A percentile compares a stretch with the other conserved stretches of the same genome.
phyloP scores from a whole-genome alignment of 1,140 invertebrate species.

The Chymomyza costata region DNA sequence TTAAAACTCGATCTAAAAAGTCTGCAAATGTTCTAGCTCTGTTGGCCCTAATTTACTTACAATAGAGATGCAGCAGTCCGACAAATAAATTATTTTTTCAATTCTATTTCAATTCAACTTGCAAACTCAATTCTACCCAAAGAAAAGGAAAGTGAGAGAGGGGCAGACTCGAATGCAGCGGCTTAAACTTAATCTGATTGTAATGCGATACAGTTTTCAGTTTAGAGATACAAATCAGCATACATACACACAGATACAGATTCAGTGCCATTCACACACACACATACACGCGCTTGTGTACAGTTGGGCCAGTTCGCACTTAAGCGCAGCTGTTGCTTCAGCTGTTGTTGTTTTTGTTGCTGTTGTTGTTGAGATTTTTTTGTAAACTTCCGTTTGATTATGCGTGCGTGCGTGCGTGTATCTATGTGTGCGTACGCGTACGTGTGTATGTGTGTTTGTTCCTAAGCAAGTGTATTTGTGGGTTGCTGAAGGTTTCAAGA shows the following conservation, averaged over 20 bases:
- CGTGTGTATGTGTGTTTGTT: conserved; percentile 5
- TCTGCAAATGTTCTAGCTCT: conserved; percentile 9
- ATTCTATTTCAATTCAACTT: conserved; percentile 61
- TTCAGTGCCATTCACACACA: conserved; percentile 10
- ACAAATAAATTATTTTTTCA: conserved; percentile 51
- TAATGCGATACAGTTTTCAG: conserved; percentile 71
- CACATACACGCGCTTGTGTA: too few species aligned
- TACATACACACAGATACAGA: conserved; percentile 42
- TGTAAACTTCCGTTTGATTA: too few species aligned
- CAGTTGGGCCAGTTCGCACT: conserved; percentile 10
- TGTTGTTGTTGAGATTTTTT: too few species aligned
- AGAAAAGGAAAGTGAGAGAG: too few species aligned
- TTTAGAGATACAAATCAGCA: conserved; percentile 69
- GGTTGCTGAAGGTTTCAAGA: conserved; percentile 16
- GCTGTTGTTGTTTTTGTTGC: conserved; percentile 36
- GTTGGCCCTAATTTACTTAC: conserved; percentile 62
- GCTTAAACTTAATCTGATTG: conserved; percentile 71
- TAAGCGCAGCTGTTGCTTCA: conserved; percentile 59
- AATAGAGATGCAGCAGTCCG: conserved; percentile 33
- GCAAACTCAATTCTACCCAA: conserved; percentile 61
- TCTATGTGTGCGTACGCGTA: conserved; percentile 6
- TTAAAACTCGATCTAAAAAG: conserved; percentile 58
- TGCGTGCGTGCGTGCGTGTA: too few species aligned
- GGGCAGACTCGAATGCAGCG: too few species aligned
- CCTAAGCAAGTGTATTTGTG: neutral